Conservation (phyloP, 2,797 vertebrate genomes). For the Megaceryle alcyon region DNA sequence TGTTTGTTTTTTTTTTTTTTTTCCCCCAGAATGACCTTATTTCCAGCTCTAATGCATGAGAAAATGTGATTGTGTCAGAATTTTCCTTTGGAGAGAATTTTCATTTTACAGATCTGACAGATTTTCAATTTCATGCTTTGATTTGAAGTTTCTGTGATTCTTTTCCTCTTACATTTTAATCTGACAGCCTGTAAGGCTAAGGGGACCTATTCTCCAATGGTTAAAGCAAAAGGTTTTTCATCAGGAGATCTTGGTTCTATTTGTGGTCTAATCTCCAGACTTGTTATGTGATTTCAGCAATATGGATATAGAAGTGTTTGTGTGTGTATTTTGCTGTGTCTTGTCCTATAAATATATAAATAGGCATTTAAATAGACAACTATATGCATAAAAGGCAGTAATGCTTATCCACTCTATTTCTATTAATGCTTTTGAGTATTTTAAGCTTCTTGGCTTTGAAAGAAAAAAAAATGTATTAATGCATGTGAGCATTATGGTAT, state of each 20-base stretch:
- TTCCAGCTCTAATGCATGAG: slow-evolving; percentile 55
- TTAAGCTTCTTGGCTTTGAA: neutral
- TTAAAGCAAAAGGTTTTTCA: slow-evolving; percentile 60
- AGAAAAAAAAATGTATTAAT: neutral
- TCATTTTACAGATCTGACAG: slow-evolving; percentile 74
- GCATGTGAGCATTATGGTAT: neutral
- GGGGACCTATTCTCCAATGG: slow-evolving; percentile 56
- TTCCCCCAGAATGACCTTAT: slow-evolving; percentile 43
- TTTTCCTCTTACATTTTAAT: slow-evolving; percentile 63
- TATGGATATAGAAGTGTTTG: neutral
- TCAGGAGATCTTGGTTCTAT: slow-evolving; percentile 62
- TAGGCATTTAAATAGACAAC: neutral
- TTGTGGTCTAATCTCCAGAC: slow-evolving; percentile 27
- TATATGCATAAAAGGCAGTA: neutral
- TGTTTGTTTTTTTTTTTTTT: neutral
- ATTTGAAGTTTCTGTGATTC: slow-evolving; percentile 74
- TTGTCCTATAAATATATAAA: neutral
- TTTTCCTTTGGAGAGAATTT: slow-evolving; percentile 74
- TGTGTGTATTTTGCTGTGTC: neutral
- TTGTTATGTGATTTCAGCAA: neutral
- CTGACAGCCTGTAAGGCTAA: slow-evolving; percentile 63
- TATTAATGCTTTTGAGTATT: neutral
- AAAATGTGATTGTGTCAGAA: slow-evolving; percentile 69
- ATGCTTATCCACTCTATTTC: neutral
- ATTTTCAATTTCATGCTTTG: slow-evolving; percentile 76